Evolutionary conservation across 2,888 invertebrate genomes (phyloP).

Genomic region (Proisotoma minuta): DNA sequence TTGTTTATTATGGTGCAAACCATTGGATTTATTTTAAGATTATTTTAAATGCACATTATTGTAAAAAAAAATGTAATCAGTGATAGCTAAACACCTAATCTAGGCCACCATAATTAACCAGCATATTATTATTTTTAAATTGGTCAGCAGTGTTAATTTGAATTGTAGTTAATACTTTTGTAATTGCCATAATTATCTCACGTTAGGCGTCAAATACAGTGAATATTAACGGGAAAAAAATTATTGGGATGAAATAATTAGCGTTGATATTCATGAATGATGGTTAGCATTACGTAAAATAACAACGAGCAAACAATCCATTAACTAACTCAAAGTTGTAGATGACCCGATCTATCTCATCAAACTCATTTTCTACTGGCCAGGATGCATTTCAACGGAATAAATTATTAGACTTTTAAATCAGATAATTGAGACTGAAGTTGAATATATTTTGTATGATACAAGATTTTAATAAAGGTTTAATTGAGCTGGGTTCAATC

Average conservation of each 20-base stretch:
- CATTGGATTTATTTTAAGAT: too few species aligned
- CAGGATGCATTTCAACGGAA: neutral
- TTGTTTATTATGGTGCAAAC: too few species aligned
- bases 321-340: too few species aligned
- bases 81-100: too few species aligned
- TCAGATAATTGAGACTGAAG: neutral
- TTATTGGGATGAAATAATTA: neutral
- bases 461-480: neutral
- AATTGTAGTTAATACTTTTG: neutral
- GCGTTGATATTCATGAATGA: too few species aligned
- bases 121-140: too few species aligned
- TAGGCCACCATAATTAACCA: too few species aligned
- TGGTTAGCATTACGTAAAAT: neutral
- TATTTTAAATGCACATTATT: too few species aligned
- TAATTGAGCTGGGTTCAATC: neutral
- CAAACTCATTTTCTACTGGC: neutral
- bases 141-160: too few species aligned
- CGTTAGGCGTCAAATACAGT: neutral
- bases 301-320: neutral
- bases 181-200: neutral
- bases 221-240: neutral
- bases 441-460: neutral
- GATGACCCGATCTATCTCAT: neutral
- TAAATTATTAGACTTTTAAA: slow-evolving; percentile 1
- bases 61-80: too few species aligned